Base-by-base conservation (phyloP, 2,888 invertebrate species). In the Troides aeacus region DNA sequence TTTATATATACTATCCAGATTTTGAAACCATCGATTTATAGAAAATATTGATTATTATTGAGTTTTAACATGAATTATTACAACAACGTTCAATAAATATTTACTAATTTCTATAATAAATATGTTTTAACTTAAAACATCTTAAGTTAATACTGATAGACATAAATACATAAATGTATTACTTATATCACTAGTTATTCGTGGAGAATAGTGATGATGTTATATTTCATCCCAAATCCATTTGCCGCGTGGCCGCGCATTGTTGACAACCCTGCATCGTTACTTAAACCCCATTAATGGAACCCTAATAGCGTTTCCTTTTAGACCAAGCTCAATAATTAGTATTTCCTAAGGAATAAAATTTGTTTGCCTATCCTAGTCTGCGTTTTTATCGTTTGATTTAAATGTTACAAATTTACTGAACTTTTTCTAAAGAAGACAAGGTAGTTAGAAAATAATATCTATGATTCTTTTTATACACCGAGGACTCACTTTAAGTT, bases 321-420 rank as follows among this genome's bases (percentile, higher is more conserved):
- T 74, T 74, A 73, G 61, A 71, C 71, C 76, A 73, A 66, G 69
- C 73, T 72, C 69, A 71, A 67, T 75, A 76, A 76, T 75, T 74
- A 75, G 74, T 71, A 72, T 63, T 67, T 71, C 64, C 64, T 64
- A 53, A 0, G 6, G n/a, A 53, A 53, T n/a, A 53, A 53, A 18
- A n/a, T 53, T 53, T 18, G 53, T 53, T 0, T 17, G 50, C 5
- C 3, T 18, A 12, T 50, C 18, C 50, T 50, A 17, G 17, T 15
- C 5, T 18, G 17, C 2, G 0, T 17, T 17, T 18, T 50, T 18
- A 15, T 15, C 50, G 15, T 5, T 12, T 50, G 50, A 8, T 8
- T 42, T 12, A 42, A 42, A 42, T 17, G 15, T 50, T 50, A 50
- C 2, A 1, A 50, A 50, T 50, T 50, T 50, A 15, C 15, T 10